These are phyloP conservation scores for Muscicapa comitata DNA, from an alignment of 2,797 vertebrate species.

Conservation along the genomic window DNA sequence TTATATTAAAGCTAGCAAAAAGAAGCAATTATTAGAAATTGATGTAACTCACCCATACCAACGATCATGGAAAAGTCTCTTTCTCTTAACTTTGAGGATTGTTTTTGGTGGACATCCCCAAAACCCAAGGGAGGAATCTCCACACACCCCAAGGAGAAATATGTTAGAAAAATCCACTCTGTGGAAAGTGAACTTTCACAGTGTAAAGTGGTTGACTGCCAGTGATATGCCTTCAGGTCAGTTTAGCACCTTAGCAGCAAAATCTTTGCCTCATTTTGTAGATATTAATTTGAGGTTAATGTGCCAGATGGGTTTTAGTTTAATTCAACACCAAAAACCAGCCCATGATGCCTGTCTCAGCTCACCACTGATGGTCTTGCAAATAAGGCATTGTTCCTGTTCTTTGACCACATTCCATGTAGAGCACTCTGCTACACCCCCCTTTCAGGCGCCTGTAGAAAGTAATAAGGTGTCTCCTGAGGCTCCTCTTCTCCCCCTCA, in stretches of 20 bases:
- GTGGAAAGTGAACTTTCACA: not conserved
- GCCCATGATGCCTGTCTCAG: not conserved
- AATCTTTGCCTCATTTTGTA: not conserved
- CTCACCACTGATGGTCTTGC: not conserved
- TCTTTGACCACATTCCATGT: not conserved
- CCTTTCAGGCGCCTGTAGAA: not conserved
- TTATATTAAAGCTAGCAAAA: not conserved
- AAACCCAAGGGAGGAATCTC: not conserved
- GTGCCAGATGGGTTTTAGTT: not conserved
- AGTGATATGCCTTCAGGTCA: too few species aligned
- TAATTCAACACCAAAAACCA: not conserved
- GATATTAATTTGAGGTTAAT: not conserved
- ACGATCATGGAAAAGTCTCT: fast-evolving
- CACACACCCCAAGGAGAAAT: not conserved
- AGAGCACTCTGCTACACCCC: not conserved
- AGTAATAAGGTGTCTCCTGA: not conserved
- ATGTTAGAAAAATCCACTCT: not conserved
- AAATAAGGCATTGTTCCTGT: fast-evolving
- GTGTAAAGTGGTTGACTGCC: not conserved
- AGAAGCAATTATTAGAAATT: not conserved
- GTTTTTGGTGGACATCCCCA: not conserved
- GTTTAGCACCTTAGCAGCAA: not conserved
- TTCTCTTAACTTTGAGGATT: not conserved
- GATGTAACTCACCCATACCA: not conserved
- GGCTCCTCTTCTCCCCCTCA: not conserved